Evolutionary conservation across 2,113 vertebrate species (phyloP).

Genomic region (Daubentonia madagascariensis): DNA sequence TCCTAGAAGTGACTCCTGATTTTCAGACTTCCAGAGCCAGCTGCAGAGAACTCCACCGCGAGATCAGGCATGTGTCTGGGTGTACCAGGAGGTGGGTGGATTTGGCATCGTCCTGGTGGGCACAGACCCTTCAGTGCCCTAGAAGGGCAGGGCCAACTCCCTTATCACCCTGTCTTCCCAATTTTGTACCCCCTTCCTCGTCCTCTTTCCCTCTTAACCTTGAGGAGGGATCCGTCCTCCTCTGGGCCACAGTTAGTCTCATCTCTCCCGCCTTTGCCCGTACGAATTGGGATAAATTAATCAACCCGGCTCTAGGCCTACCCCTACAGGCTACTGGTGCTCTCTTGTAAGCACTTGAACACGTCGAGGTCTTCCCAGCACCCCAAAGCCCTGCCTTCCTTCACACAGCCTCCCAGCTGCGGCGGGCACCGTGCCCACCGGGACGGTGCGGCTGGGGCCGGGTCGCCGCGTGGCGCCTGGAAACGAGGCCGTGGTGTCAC

Average conservation of each 20-base stretch:
- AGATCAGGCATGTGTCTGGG: neutral
- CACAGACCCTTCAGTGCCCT: neutral
- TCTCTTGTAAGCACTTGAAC: neutral
- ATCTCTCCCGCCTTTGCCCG: neutral
- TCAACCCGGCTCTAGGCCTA: neutral
- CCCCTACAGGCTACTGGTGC: neutral
- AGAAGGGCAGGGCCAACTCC: neutral
- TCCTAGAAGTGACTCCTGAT: neutral
- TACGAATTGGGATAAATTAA: neutral
- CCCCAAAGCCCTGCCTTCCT: neutral
- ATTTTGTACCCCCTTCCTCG: too few species aligned
- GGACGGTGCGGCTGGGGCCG: neutral
- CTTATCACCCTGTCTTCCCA: neutral
- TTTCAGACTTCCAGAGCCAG: neutral
- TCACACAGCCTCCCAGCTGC: too few species aligned
- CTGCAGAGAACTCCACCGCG: neutral
- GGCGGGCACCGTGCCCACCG: too few species aligned
- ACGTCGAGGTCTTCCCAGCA: rapidly evolving
- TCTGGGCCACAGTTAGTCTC: neutral
- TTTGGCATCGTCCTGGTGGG: rapidly evolving
- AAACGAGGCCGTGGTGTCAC: neutral
- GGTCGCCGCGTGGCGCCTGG: neutral
- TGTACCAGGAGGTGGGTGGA: rapidly evolving
- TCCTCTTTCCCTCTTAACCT: neutral
- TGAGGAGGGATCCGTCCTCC: neutral